Evolutionary conservation across 2,113 vertebrate species (phyloP), one percentile per base, ranked within the genome.

Genomic region (Kobus ellipsiprymnus): DNA sequence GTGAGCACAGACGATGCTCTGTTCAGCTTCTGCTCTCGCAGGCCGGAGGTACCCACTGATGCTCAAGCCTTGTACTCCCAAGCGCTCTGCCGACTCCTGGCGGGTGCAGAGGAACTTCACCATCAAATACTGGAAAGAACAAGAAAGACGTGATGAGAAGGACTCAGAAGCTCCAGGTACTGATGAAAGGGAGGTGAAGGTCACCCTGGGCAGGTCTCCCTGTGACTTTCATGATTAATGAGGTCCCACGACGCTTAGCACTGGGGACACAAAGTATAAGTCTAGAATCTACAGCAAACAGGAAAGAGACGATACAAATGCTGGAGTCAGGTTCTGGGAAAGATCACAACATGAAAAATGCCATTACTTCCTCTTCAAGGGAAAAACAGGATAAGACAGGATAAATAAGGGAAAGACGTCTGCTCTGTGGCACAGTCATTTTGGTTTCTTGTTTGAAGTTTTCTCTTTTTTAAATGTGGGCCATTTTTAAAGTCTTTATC

Each of bases 61-160:
- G 60, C 93, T 98, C 77, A 99, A 98, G 30, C 99, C 99, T 95
- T 99, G 99, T 0, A 99, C 99, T 1, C 99, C 99, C 0, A 99
- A 98, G 5, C 99, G 99, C 90, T 99, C 99, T 0, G 99, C 99
- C 0, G 99, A 98, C n/a, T 99, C 99, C 98, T 99, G 99, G 74
- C 99, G 99, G 0, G 99, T 99, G 98, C 99, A 99, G 83, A 99
- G 97, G 99, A 99, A 99, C 98, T 99, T 99, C 33, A 99, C 99
- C 99, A 99, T 99, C 99, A 99, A 94, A 97, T 99, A 99, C 99
- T 99, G 40, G 54, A 93, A 87, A 59, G 64, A 33, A 95, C 2
- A 74, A 97, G 46, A 95, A 36, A 92, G 50, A 60, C 6, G 62
- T 67, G 29, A 85, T 85, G 74, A 29, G 30, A 74, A 29, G 29